Evolutionary conservation across 2,888 invertebrate species (phyloP).

Genomic region (Oligia latruncula): DNA sequence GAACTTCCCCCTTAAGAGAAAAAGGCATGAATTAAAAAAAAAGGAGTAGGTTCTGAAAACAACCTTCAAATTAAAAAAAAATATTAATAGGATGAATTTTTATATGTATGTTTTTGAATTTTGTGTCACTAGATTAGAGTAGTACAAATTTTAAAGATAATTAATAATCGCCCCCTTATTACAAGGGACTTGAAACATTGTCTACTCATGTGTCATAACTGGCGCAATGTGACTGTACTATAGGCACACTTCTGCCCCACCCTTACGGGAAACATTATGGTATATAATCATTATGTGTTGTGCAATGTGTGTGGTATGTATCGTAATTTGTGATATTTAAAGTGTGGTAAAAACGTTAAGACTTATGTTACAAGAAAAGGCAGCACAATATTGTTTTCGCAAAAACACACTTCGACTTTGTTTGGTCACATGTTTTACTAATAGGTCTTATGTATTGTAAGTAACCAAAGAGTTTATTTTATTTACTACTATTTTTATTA

Average conservation of each 20-base stretch:
- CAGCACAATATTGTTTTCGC: background rate
- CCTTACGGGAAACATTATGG: background rate
- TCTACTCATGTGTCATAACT: background rate
- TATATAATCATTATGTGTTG: background rate
- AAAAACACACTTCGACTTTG: background rate
- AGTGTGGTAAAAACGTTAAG: background rate
- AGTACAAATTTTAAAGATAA: background rate
- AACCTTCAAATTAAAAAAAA: background rate
- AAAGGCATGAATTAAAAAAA: background rate
- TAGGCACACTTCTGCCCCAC: background rate
- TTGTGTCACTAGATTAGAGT: background rate
- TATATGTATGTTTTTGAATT: background rate
- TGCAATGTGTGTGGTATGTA: slow-evolving; percentile 1
- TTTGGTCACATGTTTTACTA: background rate
- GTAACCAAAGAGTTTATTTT: background rate
- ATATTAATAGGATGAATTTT: background rate
- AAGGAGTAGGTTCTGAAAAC: background rate
- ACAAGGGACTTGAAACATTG: background rate
- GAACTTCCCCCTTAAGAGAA: no score
- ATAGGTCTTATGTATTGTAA: background rate
- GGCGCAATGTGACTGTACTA: background rate
- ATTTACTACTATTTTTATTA: background rate
- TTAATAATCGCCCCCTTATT: background rate
- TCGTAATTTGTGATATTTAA: slow-evolving; percentile 6
- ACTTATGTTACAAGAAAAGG: background rate